Percentiles rank a stretch among this genome's conserved stretches.
Evolutionary conservation across 2,888 invertebrate genomes (phyloP).

Genomic region (Calameuta idolon): DNA sequence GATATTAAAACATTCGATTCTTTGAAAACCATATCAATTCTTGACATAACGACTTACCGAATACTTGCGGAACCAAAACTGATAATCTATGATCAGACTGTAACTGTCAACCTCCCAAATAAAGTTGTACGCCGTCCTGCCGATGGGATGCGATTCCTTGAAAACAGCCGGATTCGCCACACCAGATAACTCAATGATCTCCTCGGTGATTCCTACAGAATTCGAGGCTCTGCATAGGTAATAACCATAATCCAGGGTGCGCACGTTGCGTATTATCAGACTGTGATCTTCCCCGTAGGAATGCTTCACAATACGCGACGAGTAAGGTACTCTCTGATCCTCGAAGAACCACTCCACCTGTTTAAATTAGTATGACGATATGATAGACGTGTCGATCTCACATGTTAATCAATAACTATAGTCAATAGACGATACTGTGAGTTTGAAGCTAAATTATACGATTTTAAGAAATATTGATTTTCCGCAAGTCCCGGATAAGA

Average conservation of each 20-base stretch:
- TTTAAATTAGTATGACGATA: conserved; percentile 3
- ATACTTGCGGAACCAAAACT: conserved; percentile 67
- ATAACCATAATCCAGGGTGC: conserved; percentile 78
- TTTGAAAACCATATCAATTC: neutral
- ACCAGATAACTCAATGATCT: conserved; percentile 80
- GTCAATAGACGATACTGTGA: no score
- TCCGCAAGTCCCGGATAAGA: no score
- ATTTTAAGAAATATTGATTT: no score
- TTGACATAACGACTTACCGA: conserved; percentile 46
- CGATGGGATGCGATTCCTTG: conserved; percentile 70
- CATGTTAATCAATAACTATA: neutral
- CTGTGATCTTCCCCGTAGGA: conserved; percentile 72
- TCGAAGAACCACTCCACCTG: conserved; percentile 65
- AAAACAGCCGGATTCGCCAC: conserved; percentile 78
- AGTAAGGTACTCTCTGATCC: conserved; percentile 46
- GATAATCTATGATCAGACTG: conserved; percentile 81
- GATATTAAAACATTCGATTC: neutral
- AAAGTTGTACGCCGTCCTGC: conserved; percentile 74
- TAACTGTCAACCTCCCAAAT: conserved; percentile 90
- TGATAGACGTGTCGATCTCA: neutral
- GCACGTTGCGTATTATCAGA: conserved; percentile 77
- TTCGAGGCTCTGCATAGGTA: conserved; percentile 85
- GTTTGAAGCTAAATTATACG: no score
- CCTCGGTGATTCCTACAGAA: conserved; percentile 77
- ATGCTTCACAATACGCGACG: conserved; percentile 66